Base-by-base conservation (phyloP, 1,140 invertebrate genomes). In the Drosophila cardini region DNA sequence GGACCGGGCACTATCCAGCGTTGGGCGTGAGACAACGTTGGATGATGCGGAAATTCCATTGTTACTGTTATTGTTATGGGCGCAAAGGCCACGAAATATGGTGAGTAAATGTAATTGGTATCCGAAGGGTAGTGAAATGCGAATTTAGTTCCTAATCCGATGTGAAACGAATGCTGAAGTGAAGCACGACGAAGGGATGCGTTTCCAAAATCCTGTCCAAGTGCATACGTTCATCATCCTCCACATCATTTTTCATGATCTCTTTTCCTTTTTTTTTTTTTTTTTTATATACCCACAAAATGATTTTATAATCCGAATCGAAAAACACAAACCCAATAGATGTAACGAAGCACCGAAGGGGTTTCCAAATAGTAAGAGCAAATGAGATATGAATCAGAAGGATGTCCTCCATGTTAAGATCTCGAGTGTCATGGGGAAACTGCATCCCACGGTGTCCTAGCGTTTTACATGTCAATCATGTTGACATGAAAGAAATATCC, bases 361-460 rank as follows among this genome's bases (percentile, higher is more conserved):
- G 46, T 32, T 55, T 71, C 72, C 72, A 60, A 71, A 63, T 11
- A 60, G 58, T 34, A 73, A 63, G 48, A 52, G 32, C 61, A 61
- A 74, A 75, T 30, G 65, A 74, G 63, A 21, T 80, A 57, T 50
- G 55, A 68, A 40, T 65, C 58, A 63, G 48, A 38, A 38, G 45
- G 16, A 26, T 72, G 52, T 76, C 57, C 60, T 71, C 62, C 76
- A 40, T 64, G 32, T 13, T 62, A n/a, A 67, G 15, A 32, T 32
- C 43, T 48, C 64, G 57, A 70, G 58, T 38, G 72, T 38, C 67
- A 65, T 84, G 63, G 77, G 80, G 72, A 55, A 63, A 77, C 60
- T 55, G 76, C 36, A 83, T 87, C 84, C 83, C 80, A 89, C 80
- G 83, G 74, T 89, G 83, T 86, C 72, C 76, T 83, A 86, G 76